Percentiles rank a stretch among this genome's conserved stretches.
These are phyloP conservation scores for Chloromyia formosa DNA, from an alignment of 2,888 invertebrate species.

Conservation along the genomic window DNA sequence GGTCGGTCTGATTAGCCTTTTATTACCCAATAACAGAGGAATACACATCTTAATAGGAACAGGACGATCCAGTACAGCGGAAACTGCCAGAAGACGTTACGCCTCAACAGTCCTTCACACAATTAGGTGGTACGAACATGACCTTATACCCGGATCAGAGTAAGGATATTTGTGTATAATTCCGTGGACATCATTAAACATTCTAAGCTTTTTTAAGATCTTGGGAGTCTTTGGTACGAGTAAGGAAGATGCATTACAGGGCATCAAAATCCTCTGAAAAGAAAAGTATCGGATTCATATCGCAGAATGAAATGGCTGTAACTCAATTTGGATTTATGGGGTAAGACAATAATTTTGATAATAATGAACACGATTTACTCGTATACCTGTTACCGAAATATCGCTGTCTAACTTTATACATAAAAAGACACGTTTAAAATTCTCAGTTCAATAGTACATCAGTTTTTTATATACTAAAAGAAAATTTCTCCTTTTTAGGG, in stretches of 20 bases:
- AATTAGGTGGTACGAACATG: conserved; percentile 76
- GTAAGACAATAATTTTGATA: conserved; percentile 5
- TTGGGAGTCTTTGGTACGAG: conserved; percentile 71
- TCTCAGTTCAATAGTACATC: too few species aligned
- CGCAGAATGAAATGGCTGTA: conserved; percentile 79
- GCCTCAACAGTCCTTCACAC: conserved; percentile 77
- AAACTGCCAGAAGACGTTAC: conserved; percentile 75
- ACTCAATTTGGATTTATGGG: conserved; percentile 87
- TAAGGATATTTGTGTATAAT: conserved; percentile 54
- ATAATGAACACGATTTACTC: too few species aligned
- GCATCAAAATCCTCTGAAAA: conserved; percentile 65
- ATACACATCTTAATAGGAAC: conserved; percentile 73
- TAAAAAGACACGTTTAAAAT: too few species aligned
- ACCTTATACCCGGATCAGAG: conserved; percentile 71
- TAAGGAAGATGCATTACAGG: conserved; percentile 70
- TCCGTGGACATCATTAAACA: neutral
- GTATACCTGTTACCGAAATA: too few species aligned
- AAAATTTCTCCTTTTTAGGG: too few species aligned
- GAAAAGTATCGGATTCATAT: conserved; percentile 68
- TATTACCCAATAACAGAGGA: conserved; percentile 76
- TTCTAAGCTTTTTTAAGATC: conserved; percentile 64
- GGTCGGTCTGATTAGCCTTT: conserved; percentile 73
- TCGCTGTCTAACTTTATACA: too few species aligned
- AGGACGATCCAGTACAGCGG: conserved; percentile 69
- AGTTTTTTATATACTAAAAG: too few species aligned